Evolutionary conservation across 2,797 vertebrate genomes (phyloP), one percentile per base, ranked within the genome.

Genomic region (Catamblyrhynchus diadema): DNA sequence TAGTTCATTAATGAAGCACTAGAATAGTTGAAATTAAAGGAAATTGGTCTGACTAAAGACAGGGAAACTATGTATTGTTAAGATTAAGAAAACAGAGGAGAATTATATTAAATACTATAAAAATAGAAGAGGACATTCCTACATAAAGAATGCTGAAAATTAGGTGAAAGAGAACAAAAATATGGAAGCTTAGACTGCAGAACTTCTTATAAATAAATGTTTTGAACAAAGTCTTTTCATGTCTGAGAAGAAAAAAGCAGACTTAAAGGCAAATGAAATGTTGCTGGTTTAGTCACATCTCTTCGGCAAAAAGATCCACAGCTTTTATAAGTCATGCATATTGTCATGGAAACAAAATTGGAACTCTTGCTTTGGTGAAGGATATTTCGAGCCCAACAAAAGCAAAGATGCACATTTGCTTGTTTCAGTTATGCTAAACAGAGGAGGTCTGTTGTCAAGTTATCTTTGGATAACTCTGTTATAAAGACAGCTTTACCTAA

Each of bases 301-400:
- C 73, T 82, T 16, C 28, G 10, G 86, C 70, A 88, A 86, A 88
- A 69, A 59, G 44, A 90, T 79, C 39, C 73, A 70, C 62, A 81
- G 86, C 70, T 92, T 93, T 94, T 66, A 59, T n/a, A 92, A 96
- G 88, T 79, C 86, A 88, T 27, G 8, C 48, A 70, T 79, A 95
- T 94, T 90, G 95, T 94, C 94, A 95, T 95, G 92, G 95, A 90
- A 96, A 96, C 92, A 90, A 92, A 94, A 84, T 59, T 86, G 73
- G 54, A 88, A 94, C 42, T 30, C 37, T 79, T 79, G 82, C 88
- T 91, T 83, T 84, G 70, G 70, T 62, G 77, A 90, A 91, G 62
- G 39, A 67, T 86, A 92, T 95, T 96, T 95, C 0, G 0, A 83
- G 70, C 73, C 82, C 70, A 95, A 60, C 44, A 73, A 90, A 90